Percentiles rank a stretch among this genome's conserved stretches.
Evolutionary conservation across 2,797 vertebrate genomes (phyloP).

Genomic region (Sarcoramphus papa): DNA sequence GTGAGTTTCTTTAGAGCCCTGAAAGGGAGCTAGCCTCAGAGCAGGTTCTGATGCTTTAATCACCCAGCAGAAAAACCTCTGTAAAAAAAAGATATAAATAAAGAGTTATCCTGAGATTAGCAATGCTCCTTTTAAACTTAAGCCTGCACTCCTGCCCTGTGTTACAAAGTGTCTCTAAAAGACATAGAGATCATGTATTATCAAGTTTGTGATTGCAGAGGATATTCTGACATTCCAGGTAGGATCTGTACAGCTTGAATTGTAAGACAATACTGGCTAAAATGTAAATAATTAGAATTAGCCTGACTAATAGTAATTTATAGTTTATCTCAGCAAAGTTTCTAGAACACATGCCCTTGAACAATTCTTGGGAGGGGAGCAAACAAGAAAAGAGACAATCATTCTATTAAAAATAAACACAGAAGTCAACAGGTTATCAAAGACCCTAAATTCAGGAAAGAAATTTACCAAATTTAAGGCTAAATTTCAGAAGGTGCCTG

Average conservation of each 20-base stretch:
- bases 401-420: not conserved
- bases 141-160: not conserved
- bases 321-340: not conserved
- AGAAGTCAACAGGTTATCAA: not conserved
- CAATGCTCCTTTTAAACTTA: not conserved
- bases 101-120: constrained; percentile 10
- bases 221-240: not conserved
- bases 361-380: not conserved
- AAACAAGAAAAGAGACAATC: not conserved
- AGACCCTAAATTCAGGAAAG: not conserved
- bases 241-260: not conserved
- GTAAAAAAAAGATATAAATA: not conserved
- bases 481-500: not conserved
- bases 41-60: not conserved
- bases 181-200: not conserved
- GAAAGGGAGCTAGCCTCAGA: constrained; percentile 30
- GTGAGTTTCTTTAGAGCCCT: constrained; percentile 4
- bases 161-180: not conserved
- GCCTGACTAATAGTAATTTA: not conserved
- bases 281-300: not conserved
- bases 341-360: not conserved
- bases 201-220: not conserved
- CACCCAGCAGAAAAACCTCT: not conserved
- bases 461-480: not conserved
- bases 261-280: not conserved